phyloP scores from a whole-genome alignment of 2,797 vertebrate genomes.

The Sebastes diaconus region DNA sequence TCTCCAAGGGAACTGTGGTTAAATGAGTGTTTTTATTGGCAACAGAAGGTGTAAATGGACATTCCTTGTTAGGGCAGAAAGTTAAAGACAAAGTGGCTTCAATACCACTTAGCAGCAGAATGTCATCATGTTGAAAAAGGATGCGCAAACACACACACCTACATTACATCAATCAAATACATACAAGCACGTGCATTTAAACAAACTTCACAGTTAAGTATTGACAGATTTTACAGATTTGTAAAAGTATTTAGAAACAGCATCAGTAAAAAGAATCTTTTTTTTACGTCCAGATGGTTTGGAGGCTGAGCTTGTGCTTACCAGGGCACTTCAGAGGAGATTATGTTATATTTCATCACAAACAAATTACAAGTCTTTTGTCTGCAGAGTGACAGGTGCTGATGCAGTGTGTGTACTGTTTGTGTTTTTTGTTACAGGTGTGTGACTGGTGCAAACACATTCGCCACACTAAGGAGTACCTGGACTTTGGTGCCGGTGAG shows the following conservation, averaged over 20 bases:
- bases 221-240: slow-evolving; percentile 10
- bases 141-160: neutral
- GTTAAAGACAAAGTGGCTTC: slow-evolving; percentile 41
- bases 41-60: slow-evolving; percentile 55
- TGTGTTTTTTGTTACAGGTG: slow-evolving; percentile 86
- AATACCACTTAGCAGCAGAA: slow-evolving; percentile 39
- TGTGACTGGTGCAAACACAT: slow-evolving; percentile 99
- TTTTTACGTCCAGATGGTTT: slow-evolving; percentile 52
- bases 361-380: slow-evolving; percentile 46
- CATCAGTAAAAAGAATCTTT: slow-evolving; percentile 6
- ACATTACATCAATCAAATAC: neutral
- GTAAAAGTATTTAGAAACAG: slow-evolving; percentile 13
- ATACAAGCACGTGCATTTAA: neutral
- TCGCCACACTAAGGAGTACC: slow-evolving; percentile 99
- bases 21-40: slow-evolving; percentile 39
- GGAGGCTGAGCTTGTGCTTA: slow-evolving; percentile 29
- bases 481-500: slow-evolving; percentile 99
- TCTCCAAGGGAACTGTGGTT: slow-evolving; percentile 24
- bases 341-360: slow-evolving; percentile 40
- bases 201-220: slow-evolving; percentile 13
- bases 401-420: slow-evolving; percentile 43
- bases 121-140: slow-evolving; percentile 8
- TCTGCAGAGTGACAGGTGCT: slow-evolving; percentile 32
- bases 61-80: slow-evolving; percentile 47
- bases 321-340: slow-evolving; percentile 35